Evolutionary conservation across 2,797 vertebrate species (phyloP), one percentile per base, ranked within the genome.

Genomic region (Lophura swinhoii): DNA sequence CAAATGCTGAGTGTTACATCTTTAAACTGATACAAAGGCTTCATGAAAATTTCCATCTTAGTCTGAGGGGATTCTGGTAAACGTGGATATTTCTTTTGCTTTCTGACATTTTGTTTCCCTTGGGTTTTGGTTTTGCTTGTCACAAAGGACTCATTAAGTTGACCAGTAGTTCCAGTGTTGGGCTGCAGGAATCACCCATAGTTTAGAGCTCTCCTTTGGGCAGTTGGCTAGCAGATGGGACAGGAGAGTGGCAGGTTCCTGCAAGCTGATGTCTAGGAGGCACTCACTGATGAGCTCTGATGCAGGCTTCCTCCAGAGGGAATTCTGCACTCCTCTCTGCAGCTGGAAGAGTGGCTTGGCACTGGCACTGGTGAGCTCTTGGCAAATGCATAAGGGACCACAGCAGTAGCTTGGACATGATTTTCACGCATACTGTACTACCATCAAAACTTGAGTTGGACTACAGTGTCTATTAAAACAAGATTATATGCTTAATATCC

Each of bases 11-110:
- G 28, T 51, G n/a, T 72, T 91, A 14, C 51, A 39, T 66, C 44
- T 88, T 67, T 46, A 49, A 35, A 9, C 39, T 44, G 69, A 43
- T 55, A 53, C n/a, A 74, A 71, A 87, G 84, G 39, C 48, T 62
- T 39, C 59, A 63, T 90, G 75, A 87, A 92, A 89, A 92, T 87
- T 85, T 77, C 49, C 26, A 33, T 74, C 56, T 90, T 60, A 58
- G 26, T 67, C 13, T 74, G n/a, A 60, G n/a, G 39, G 77, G 20
- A 41, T 82, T 87, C 59, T 93, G 37, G 39, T 88, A 76, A 81
- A 72, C 21, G 31, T 89, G 62, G 55, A 14, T 83, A 58, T 91
- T 91, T 89, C 41, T 92, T 86, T 71, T 37, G 15, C 9, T 64
- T 92, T 90, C 35, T 73, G 53, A 69, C 51, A 55, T 81, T 93